These are phyloP conservation scores for Pogoniulus pusillus DNA, from an alignment of 2,797 vertebrate genomes.

Conservation along the genomic window DNA sequence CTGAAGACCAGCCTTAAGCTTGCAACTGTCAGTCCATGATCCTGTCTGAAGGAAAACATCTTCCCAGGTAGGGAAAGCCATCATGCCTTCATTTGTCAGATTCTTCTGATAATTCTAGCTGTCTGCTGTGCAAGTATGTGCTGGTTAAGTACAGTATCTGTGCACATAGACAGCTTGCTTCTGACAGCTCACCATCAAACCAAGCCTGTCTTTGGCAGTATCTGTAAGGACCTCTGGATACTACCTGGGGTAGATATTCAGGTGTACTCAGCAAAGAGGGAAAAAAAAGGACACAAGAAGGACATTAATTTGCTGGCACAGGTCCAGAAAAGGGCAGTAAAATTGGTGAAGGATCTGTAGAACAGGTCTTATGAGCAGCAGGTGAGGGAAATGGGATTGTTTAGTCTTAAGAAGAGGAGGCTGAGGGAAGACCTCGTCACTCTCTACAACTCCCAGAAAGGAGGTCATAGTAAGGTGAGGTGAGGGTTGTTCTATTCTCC, in stretches of 20 bases:
- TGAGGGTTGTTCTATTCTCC: no score
- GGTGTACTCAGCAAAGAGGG: not conserved
- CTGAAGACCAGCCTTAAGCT: not conserved
- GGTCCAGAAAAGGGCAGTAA: no score
- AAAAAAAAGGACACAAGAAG: not conserved
- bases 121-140: not conserved
- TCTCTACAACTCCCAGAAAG: no score
- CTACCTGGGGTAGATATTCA: not conserved
- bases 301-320: no score
- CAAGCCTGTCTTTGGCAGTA: not conserved
- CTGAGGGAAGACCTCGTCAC: no score
- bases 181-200: slow-evolving; percentile 39
- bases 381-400: no score
- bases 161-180: not conserved
- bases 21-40: not conserved
- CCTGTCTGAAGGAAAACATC: not conserved
- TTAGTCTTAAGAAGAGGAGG: no score
- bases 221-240: not conserved
- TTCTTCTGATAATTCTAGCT: slow-evolving; percentile 28
- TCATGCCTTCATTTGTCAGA: not conserved
- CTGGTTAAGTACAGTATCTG: not conserved
- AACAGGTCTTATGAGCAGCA: no score
- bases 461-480: no score
- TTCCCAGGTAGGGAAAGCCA: not conserved
- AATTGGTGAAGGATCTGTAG: no score